Conservation (phyloP, 2,113 vertebrate genomes). For the Leptosomus discolor region DNA sequence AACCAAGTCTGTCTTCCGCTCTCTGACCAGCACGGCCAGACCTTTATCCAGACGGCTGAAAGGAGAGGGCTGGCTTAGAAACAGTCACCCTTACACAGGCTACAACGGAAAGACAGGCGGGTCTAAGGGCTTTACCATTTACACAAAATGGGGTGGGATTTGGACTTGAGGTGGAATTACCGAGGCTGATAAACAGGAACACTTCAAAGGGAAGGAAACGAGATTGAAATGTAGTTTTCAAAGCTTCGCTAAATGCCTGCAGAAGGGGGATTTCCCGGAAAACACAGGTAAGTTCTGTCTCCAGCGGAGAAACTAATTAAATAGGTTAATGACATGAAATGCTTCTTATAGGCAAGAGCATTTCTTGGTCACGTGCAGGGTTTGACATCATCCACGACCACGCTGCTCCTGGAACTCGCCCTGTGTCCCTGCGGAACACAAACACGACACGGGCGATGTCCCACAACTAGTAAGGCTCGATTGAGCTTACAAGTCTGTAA, state of each 20-base stretch:
- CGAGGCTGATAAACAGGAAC: neutral
- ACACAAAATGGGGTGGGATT: accelerated
- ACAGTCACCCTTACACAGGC: accelerated
- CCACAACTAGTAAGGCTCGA: neutral
- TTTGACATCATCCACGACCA: neutral
- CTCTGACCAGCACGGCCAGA: constrained; percentile 84
- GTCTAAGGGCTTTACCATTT: neutral
- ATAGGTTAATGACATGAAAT: neutral
- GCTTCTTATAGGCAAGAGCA: neutral
- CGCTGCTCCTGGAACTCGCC: neutral
- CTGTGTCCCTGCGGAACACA: neutral
- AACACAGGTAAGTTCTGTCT: neutral
- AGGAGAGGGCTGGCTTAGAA: neutral
- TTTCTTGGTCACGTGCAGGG: neutral
- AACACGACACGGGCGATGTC: accelerated
- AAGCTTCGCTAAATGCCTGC: too few relatives aligned
- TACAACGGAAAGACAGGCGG: accelerated
- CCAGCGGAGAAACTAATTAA: accelerated
- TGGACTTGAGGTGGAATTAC: neutral
- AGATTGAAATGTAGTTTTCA: accelerated
- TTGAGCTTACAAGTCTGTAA: neutral
- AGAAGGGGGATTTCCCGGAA: neutral
- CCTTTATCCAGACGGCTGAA: constrained; percentile 92
- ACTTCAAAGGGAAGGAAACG: neutral
- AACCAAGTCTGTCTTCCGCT: constrained; percentile 89